A percentile compares a stretch with the other conserved stretches of the same genome.
Conservation (phyloP, 2,888 invertebrate genomes). For the Hemistola chrysoprasaria region DNA sequence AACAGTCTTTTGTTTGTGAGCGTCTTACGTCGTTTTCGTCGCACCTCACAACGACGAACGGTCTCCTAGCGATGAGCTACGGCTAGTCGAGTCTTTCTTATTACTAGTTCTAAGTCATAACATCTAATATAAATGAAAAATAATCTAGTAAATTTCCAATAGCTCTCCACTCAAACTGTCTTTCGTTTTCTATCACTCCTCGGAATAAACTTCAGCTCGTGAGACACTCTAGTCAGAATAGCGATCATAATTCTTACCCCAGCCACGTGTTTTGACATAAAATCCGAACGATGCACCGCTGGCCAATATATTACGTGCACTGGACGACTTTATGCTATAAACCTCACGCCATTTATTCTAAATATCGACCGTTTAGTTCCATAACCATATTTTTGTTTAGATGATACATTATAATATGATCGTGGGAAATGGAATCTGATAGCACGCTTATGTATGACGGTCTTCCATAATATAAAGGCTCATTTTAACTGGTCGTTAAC, state of each 20-base stretch:
- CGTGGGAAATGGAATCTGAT: slow-evolving; percentile 1
- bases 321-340: slow-evolving; percentile 53
- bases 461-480: background rate
- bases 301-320: slow-evolving; percentile 59
- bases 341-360: slow-evolving; percentile 52
- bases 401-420: slow-evolving; percentile 11
- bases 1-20: no score
- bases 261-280: slow-evolving; percentile 63
- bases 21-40: no score
- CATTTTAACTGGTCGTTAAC: no score
- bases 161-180: no score
- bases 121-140: no score
- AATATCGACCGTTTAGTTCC: slow-evolving; percentile 27
- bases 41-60: no score
- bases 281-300: slow-evolving; percentile 56
- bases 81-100: no score
- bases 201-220: slow-evolving; percentile 1
- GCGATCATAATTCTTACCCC: slow-evolving; percentile 57
- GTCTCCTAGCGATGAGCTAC: no score
- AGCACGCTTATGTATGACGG: no score
- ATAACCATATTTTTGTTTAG: slow-evolving; percentile 11
- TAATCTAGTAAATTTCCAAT: no score
- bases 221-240: slow-evolving; percentile 33
- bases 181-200: background rate
- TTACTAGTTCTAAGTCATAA: no score